Base-by-base conservation (phyloP, 2,888 invertebrate species). In the Epinotia ramella region DNA sequence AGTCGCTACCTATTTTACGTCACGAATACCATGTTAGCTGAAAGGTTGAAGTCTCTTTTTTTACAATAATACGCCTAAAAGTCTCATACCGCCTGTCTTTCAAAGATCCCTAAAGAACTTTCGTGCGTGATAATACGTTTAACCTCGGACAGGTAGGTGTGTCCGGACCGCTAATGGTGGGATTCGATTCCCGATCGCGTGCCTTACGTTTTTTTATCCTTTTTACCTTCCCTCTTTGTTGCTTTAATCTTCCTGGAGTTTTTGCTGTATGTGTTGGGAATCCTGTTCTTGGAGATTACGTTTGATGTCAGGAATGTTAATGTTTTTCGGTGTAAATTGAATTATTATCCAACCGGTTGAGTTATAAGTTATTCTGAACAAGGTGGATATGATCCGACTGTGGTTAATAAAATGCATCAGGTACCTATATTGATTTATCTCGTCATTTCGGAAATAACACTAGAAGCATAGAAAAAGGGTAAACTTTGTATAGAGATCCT, bases 121-220 rank as follows among this genome's bases (percentile, higher is more conserved):
- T 71, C 84, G 77, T 79, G 33, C 70, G 18, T 76, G 80, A 64
- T 73, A 79, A 81, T 88, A 87, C 87, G 75, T 75, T 78, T 82
- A 78, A 81, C 78, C 77, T 87, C 88, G 80, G 81, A 81, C 86
- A 86, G 87, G 89, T 89, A 87, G 91, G 91, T 86, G 91, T 89
- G 87, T 84, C 86, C 81, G 88, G 86, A 84, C 82, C 88, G 86
- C 84, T 91, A 92, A 92, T 92, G 87, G 87, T 83, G 77, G 86
- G 89, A 90, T 90, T 91, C 86, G 88, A 87, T 87, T 88, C 88
- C 85, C 81, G 88, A 89, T 91, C 92, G 90, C 91, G 93, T 92
- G 93, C 91, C 82, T 81, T 84, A 80, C 82, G 86, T 87, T 60
- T 69, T 69, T 77, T 73, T 73, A 28, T 13, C n/a, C 24, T 73